These are phyloP conservation scores for Ellobium chinense DNA, from an alignment of 2,888 invertebrate species.

Conservation along the genomic window DNA sequence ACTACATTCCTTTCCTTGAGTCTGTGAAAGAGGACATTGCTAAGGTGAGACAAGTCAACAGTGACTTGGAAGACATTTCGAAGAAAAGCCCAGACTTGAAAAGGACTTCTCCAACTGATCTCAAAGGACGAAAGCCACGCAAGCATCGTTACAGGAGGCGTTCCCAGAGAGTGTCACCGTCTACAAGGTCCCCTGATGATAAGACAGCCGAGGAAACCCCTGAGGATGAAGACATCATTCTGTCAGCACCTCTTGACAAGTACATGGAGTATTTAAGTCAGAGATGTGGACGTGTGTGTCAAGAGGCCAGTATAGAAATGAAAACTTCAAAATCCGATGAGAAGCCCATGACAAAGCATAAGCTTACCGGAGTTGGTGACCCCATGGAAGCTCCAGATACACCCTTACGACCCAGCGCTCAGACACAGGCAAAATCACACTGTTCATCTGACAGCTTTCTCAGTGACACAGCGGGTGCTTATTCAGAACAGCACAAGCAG, in stretches of 20 bases:
- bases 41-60: not conserved
- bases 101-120: not conserved
- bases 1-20: not conserved
- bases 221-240: not conserved
- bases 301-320: not conserved
- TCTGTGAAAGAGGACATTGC: not conserved
- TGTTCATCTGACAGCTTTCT: not conserved
- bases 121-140: not conserved
- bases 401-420: not conserved
- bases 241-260: slow-evolving; percentile 2
- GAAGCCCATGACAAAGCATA: not conserved
- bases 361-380: not conserved
- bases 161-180: not conserved
- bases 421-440: not conserved
- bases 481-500: not conserved
- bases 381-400: not conserved
- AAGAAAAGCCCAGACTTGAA: not conserved
- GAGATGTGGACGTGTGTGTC: not conserved
- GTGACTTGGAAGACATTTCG: not conserved
- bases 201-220: not conserved
- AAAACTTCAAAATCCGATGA: not conserved
- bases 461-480: not conserved
- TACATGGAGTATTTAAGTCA: not conserved
- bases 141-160: not conserved
- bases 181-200: not conserved